phyloP scores from a whole-genome alignment of 2,888 invertebrate species.

The Drosophila hamatofila region DNA sequence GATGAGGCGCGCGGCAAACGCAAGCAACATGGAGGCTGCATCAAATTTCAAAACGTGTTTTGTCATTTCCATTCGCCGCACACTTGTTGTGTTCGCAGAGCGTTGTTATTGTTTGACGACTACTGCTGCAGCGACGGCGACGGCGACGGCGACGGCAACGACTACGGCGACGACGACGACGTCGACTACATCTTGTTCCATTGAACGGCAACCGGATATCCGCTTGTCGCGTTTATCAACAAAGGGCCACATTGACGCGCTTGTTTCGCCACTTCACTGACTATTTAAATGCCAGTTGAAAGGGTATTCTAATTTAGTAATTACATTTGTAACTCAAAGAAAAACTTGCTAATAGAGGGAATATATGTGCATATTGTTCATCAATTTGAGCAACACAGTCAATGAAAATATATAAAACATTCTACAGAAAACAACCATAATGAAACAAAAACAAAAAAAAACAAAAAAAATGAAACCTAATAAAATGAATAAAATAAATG shows the following conservation, averaged over 20 bases:
- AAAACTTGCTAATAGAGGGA: not conserved
- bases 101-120: slow-evolving; percentile 48
- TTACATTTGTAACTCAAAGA: not conserved
- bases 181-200: slow-evolving; percentile 29
- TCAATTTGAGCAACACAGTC: not conserved
- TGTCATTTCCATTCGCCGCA: slow-evolving; percentile 65
- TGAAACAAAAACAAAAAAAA: no score
- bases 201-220: slow-evolving; percentile 71
- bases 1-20: not conserved
- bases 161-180: no score
- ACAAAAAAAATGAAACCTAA: no score
- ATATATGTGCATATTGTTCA: not conserved
- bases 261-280: slow-evolving; percentile 41
- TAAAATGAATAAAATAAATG: no score
- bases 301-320: not conserved
- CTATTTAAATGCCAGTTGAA: slow-evolving; percentile 22
- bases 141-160: no score
- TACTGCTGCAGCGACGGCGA: not conserved
- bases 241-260: slow-evolving; percentile 37
- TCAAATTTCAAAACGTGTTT: slow-evolving; percentile 73
- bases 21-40: slow-evolving; percentile 29
- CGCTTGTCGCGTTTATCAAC: slow-evolving; percentile 68
- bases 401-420: no score
- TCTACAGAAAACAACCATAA: no score
- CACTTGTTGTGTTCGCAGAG: slow-evolving; percentile 28